Evolutionary conservation across 2,888 invertebrate species (phyloP).

Genomic region (Morinoia aosen): DNA sequence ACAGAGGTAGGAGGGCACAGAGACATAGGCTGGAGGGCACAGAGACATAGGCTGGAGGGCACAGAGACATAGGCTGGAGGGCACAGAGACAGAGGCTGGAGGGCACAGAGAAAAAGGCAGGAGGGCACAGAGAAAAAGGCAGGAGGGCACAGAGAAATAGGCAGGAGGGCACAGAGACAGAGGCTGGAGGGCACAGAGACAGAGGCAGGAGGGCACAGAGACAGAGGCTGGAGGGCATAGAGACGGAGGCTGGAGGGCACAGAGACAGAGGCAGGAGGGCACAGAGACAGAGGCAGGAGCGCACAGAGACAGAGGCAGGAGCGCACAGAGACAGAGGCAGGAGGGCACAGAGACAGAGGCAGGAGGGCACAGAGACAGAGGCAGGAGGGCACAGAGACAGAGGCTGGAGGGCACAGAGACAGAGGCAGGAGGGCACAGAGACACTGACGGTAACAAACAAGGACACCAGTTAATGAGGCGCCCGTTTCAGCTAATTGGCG

Average conservation of each 20-base stretch:
- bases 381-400: background rate
- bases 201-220: too few relatives aligned
- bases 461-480: background rate
- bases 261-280: background rate
- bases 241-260: too few relatives aligned
- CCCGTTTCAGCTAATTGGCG: background rate
- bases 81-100: background rate
- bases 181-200: background rate
- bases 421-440: background rate
- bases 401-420: too few relatives aligned
- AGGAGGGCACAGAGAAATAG: background rate
- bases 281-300: too few relatives aligned
- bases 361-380: background rate
- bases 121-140: background rate
- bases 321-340: background rate
- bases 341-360: background rate
- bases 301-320: background rate
- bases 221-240: background rate
- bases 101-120: background rate
- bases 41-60: background rate
- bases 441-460: background rate
- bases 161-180: background rate
- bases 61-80: too few relatives aligned
- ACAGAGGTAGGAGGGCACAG: background rate
- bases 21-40: too few relatives aligned